Evolutionary conservation across 2,888 invertebrate genomes (phyloP), one percentile per base, ranked within the genome.

Genomic region (Hermodice carunculata): DNA sequence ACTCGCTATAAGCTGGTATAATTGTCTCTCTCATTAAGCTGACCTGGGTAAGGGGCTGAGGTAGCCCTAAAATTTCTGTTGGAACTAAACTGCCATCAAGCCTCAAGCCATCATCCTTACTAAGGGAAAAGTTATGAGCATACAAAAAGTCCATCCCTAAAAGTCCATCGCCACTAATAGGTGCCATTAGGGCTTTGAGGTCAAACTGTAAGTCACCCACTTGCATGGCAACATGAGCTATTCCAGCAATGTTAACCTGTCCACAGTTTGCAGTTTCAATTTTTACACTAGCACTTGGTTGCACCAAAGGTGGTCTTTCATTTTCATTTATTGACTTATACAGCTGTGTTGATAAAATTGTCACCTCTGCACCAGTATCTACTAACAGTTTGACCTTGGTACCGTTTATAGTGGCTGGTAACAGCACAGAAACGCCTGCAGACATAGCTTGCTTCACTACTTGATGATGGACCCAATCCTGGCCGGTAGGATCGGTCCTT

Each of bases 81-180:
- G n/a, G n/a, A n/a, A n/a, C n/a, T n/a, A n/a, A n/a, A n/a, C 46
- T 14, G 11, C 59, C 59, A 5, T 59, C 24, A 5, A 59, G 26
- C 14, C 26, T 24, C 5, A 59, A 26, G 8, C 59, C 46, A 31
- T 26, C 44, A n/a, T 31, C 8, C 4, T 31, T 29, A n/a, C 49
- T 31, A 17, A 59, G 24, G 11, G 32, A 17, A 34, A 37, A 59
- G 51, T 61, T 19, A n/a, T 61, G 24, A 11, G 54, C 24, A 37
- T 49, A 57, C 29, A 63, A 37, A 32, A 63, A 63, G 29, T 63
- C 63, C 19, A 49, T 19, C 17, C 63, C 63, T 44, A 65, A 42
- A n/a, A 69, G 43, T 11, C 69, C 69, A 61, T 68, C 61, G 29
- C 64, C 67, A 8, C 49, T 29, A 29, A 64, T 67, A 17, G 37